A percentile compares a stretch with the other conserved stretches of the same genome.
These are phyloP conservation scores for Brachyopa scutellaris DNA, from an alignment of 2,888 invertebrate species.

Conservation along the genomic window DNA sequence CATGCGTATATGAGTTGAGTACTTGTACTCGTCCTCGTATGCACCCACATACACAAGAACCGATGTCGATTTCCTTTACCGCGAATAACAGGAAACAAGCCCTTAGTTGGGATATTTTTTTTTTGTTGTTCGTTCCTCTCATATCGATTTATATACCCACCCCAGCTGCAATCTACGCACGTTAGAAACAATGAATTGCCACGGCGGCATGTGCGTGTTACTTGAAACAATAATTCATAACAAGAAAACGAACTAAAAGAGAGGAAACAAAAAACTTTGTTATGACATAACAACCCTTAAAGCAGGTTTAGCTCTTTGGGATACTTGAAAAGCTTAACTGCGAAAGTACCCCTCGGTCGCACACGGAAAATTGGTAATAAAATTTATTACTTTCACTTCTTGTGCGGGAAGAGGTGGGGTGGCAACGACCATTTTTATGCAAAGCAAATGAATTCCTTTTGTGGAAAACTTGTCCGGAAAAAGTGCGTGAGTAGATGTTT, in stretches of 20 bases:
- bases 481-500: slow-evolving; percentile 56
- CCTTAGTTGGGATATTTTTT: slow-evolving; percentile 38
- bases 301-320: slow-evolving; percentile 27
- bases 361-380: slow-evolving; percentile 62
- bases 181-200: slow-evolving; percentile 62
- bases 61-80: slow-evolving; percentile 63
- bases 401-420: not conserved
- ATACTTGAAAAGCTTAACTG: slow-evolving; percentile 57
- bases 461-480: slow-evolving; percentile 14
- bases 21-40: no score
- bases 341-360: not conserved
- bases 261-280: slow-evolving; percentile 39
- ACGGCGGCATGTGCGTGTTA: slow-evolving; percentile 70
- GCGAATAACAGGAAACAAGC: slow-evolving; percentile 58
- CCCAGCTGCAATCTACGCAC: slow-evolving; percentile 54
- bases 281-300: slow-evolving; percentile 71
- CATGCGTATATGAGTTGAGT: slow-evolving; percentile 47
- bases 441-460: slow-evolving; percentile 39
- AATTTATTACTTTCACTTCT: slow-evolving; percentile 69
- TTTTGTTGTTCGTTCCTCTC: not conserved
- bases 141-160: slow-evolving; percentile 64
- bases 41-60: slow-evolving; percentile 56
- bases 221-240: slow-evolving; percentile 68
- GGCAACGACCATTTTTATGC: slow-evolving; percentile 53
- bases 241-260: slow-evolving; percentile 39